Evolutionary conservation across 2,888 invertebrate species (phyloP), one percentile per base, ranked within the genome.

Genomic region (Eupithecia subfuscata): DNA sequence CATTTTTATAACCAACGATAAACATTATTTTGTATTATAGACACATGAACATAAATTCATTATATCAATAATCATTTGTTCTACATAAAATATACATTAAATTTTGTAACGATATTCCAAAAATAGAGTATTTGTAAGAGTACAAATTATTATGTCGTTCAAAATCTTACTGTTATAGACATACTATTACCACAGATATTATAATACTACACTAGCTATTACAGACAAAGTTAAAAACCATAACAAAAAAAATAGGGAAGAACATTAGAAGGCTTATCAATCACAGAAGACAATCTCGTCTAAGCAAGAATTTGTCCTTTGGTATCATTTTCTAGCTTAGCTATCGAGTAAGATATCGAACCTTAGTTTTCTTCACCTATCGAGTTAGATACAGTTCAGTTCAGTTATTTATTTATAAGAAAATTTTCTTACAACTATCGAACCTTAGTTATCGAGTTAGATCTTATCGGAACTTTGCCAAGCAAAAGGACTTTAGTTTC

Each of bases 401-500:
- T n/a, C n/a, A n/a, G n/a, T n/a, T n/a, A n/a, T n/a, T n/a, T n/a
- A n/a, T n/a, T n/a, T n/a, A n/a, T n/a, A n/a, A n/a, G n/a, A n/a
- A n/a, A n/a, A n/a, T n/a, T n/a, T n/a, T n/a, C n/a, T n/a, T n/a
- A n/a, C n/a, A n/a, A n/a, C n/a, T n/a, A n/a, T n/a, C n/a, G n/a
- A 64, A 34, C 11, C 18, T 64, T 64, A 64, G 64, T 34, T 34
- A 64, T 30, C 30, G 34, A 34, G 22, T 67, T 12, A 67, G 37
- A 34, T 67, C 40, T 67, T 67, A 67, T 40, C 22, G 18, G 12
- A 67, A 40, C 9, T n/a, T 67, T n/a, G 4, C 65, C 4, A 4
- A 4, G 37, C n/a, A 22, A 67, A 40, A 37, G 40, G 37, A n/a
- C 60, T 25, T 37, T 37, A 65, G 65, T 65, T 65, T 67, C 65